Evolutionary conservation across 2,113 vertebrate genomes (phyloP), one percentile per base, ranked within the genome.

Genomic region (Buteo buteo): DNA sequence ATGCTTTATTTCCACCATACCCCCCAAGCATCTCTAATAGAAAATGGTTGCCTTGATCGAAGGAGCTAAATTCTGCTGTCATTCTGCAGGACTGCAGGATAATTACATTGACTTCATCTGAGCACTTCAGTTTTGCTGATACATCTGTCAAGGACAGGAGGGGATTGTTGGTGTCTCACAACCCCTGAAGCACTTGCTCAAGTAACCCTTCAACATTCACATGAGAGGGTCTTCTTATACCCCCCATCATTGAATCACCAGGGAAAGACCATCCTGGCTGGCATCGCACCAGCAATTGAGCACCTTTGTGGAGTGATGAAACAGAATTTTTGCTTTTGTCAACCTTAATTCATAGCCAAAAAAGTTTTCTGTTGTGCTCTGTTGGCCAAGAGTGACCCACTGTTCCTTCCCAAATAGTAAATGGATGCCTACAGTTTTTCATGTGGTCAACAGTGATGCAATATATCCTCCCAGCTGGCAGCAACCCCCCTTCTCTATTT

Each of bases 1-100:
- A 20, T 0, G 0, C 57, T 93, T 73, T 74, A 87, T 91, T 95
- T 86, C 57, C 65, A 49, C 7, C 42, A 38, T 14, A 6, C 12
- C 12, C 3, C 36, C 42, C 24, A 42, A 72, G 61, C 21, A n/a
- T 42, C 42, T 83, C 64, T 93, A 55, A 86, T 54, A 77, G 76
- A 86, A 95, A 91, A 83, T 49, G 7, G 57, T 93, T 94, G 62
- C 20, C 76, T 89, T 82, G 86, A 94, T 85, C 0, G 42, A 94
- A 94, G 71, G 58, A 91, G 62, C 72, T 76, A 93, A 79, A 94
- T 84, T 83, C 55, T 87, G 72, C 58, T 90, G 58, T 86, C 86
- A 95, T 86, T 80, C 95, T 80, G 73, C 62, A 50, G 42, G 81
- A 49, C 55, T 85, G 76, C 49, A 29, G 45, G 73, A 71, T 92